Percentiles rank a stretch among this genome's conserved stretches.
Conservation (phyloP, 2,113 vertebrate species). For the Pitta sordida region DNA sequence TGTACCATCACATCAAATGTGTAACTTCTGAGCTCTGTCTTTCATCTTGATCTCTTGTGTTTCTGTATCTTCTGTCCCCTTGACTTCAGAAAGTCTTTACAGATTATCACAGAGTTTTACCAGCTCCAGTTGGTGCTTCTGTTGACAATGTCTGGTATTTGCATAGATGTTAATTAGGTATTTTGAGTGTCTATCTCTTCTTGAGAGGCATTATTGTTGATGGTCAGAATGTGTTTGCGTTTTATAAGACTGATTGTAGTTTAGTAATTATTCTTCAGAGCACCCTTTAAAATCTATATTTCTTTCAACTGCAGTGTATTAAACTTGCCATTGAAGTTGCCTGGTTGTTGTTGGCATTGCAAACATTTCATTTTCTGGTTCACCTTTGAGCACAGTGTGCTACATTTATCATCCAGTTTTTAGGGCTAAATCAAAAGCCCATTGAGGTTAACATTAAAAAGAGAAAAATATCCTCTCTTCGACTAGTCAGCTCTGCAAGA, state of each 20-base stretch:
- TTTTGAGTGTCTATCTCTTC: background rate
- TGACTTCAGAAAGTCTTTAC: background rate
- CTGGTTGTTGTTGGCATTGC: background rate
- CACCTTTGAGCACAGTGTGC: background rate
- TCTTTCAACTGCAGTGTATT: background rate
- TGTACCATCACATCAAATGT: background rate
- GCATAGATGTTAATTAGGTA: background rate
- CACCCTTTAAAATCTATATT: background rate
- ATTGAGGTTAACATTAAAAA: background rate
- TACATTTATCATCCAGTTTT: background rate
- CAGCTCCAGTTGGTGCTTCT: background rate
- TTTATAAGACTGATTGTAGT: background rate
- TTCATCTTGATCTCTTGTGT: background rate
- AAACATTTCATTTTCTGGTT: background rate
- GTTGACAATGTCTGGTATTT: background rate
- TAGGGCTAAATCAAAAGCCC: background rate
- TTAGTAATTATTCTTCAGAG: background rate
- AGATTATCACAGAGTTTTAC: slow-evolving; percentile 8
- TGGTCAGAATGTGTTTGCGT: background rate
- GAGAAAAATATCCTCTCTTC: background rate
- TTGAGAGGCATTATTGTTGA: background rate
- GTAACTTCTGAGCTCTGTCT: slow-evolving; percentile 17
- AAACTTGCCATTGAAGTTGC: background rate
- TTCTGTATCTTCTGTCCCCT: background rate
- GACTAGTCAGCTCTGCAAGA: background rate